A percentile compares a stretch with the other conserved stretches of the same genome.
These are phyloP conservation scores for Akabosia matsudoensis DNA, from an alignment of 1,140 invertebrate species.

Conservation along the genomic window DNA sequence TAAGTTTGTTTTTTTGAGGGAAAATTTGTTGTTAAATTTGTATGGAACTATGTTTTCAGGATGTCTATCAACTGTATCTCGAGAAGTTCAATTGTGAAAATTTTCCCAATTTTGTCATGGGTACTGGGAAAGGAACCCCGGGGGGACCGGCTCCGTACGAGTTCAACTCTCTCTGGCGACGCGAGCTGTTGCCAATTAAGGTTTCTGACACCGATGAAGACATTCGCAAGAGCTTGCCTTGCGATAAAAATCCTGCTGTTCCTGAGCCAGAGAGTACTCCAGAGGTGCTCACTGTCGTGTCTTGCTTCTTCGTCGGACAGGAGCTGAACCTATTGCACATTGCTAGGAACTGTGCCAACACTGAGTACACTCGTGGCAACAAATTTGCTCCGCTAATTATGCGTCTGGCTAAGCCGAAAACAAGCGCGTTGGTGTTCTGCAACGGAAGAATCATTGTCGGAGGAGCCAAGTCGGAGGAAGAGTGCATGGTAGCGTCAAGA, in stretches of 20 bases:
- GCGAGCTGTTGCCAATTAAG: background rate
- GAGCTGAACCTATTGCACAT: conserved; percentile 53
- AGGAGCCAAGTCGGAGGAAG: conserved; percentile 60
- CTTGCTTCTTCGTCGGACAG: conserved; percentile 54
- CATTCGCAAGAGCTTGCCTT: background rate
- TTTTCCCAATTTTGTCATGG: conserved; percentile 3
- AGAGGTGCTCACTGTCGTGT: conserved; percentile 49
- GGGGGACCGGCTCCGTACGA: background rate
- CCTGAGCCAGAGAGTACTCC: background rate
- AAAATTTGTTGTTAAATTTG: too few relatives aligned
- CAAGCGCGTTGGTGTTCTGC: conserved; percentile 61
- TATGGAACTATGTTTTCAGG: too few relatives aligned
- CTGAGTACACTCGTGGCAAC: conserved; percentile 61
- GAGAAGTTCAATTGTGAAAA: background rate
- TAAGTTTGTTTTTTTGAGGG: too few relatives aligned
- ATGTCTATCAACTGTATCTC: background rate
- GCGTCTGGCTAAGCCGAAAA: conserved; percentile 59
- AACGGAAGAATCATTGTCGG: conserved; percentile 63
- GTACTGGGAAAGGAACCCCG: background rate
- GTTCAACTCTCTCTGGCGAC: background rate
- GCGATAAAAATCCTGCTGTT: background rate
- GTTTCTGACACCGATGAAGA: background rate
- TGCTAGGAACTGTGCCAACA: conserved; percentile 59
- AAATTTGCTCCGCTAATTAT: conserved; percentile 62
- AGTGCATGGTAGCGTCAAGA: conserved; percentile 56